Evolutionary conservation across 2,888 invertebrate species (phyloP).

Genomic region (Acrobasis repandana): DNA sequence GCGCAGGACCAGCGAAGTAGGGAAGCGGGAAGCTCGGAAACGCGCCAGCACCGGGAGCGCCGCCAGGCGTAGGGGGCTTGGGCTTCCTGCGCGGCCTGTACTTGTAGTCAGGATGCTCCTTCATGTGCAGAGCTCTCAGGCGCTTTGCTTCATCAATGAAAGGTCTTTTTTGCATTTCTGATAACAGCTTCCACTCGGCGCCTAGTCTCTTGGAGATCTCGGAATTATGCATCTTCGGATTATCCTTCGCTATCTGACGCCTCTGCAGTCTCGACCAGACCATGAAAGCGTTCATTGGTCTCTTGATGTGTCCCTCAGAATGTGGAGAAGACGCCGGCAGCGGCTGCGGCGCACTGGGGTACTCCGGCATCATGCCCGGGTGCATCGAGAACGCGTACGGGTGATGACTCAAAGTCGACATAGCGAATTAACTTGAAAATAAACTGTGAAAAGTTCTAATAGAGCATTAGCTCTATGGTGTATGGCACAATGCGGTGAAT

Average conservation of each 20-base stretch:
- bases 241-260: conserved; percentile 95
- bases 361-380: conserved; percentile 75
- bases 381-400: conserved; percentile 81
- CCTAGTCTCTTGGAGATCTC: conserved; percentile 96
- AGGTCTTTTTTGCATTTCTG: conserved; percentile 94
- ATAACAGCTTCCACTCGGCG: conserved; percentile 95
- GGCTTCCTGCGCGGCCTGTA: conserved; percentile 93
- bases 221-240: conserved; percentile 96
- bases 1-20: conserved; percentile 85
- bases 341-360: conserved; percentile 69
- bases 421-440: conserved; percentile 46
- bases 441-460: conserved; percentile 46
- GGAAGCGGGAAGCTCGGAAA: conserved; percentile 86
- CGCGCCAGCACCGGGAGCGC: conserved; percentile 74
- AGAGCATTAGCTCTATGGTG: conserved; percentile 63
- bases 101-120: conserved; percentile 95
- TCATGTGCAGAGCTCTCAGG: conserved; percentile 93
- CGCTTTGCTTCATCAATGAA: conserved; percentile 98
- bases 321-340: conserved; percentile 74
- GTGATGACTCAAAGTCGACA: conserved; percentile 80
- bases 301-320: conserved; percentile 92
- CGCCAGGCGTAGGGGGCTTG: conserved; percentile 85
- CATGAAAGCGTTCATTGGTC: conserved; percentile 99
- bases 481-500: conserved; percentile 74
- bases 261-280: conserved; percentile 97